Evolutionary conservation across 2,113 vertebrate genomes (phyloP).

Genomic region (Melanerpes formicivorus): DNA sequence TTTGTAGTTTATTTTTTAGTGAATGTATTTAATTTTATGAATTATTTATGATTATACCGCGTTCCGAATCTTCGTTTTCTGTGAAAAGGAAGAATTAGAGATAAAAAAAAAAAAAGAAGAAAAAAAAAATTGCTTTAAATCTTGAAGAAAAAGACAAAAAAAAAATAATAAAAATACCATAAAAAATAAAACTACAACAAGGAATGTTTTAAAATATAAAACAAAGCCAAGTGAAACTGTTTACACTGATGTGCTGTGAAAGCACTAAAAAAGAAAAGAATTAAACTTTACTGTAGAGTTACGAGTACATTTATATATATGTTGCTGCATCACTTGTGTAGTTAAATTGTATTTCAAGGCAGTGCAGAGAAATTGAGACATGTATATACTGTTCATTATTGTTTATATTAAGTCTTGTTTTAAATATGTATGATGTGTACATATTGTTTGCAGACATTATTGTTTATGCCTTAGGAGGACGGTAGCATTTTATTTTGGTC

Average conservation of each 20-base stretch:
- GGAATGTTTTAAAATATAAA: slow-evolving; percentile 99
- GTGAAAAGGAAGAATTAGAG: slow-evolving; percentile 99
- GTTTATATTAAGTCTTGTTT: slow-evolving; percentile 99
- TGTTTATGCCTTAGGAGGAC: slow-evolving; percentile 99
- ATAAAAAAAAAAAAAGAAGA: neutral
- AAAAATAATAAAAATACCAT: too few species aligned
- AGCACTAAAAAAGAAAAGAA: slow-evolving; percentile 83
- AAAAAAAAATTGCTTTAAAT: slow-evolving; percentile 92
- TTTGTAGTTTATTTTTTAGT: slow-evolving; percentile 99
- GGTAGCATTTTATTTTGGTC: slow-evolving; percentile 99
- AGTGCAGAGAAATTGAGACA: slow-evolving; percentile 84
- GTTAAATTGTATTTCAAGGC: slow-evolving; percentile 87
- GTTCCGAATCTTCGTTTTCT: slow-evolving; percentile 99
- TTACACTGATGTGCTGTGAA: slow-evolving; percentile 97
- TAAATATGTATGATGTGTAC: slow-evolving; percentile 99
- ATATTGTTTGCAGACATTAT: slow-evolving; percentile 99
- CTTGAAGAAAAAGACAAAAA: slow-evolving; percentile 83
- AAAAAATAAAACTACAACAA: slow-evolving; percentile 85
- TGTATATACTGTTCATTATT: slow-evolving; percentile 99
- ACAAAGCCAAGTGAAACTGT: slow-evolving; percentile 99
- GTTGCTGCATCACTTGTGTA: slow-evolving; percentile 88
- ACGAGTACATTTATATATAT: slow-evolving; percentile 89
- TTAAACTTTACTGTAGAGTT: slow-evolving; percentile 94
- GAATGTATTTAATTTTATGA: slow-evolving; percentile 99
- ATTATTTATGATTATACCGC: slow-evolving; percentile 99